Conservation (phyloP, 2,888 invertebrate genomes). For the Chymomyza procnemis region DNA sequence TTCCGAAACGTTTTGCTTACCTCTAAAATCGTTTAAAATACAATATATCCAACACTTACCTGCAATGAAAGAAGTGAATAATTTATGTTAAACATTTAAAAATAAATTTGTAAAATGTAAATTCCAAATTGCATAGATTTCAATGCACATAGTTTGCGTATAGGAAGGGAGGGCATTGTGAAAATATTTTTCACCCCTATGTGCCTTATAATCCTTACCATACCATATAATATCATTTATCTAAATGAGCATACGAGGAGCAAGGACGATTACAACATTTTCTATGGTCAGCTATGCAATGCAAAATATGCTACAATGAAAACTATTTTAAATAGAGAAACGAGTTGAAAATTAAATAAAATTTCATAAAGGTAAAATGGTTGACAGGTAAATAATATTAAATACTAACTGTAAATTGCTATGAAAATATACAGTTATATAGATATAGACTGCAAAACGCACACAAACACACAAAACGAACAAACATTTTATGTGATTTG, state of each 20-base stretch:
- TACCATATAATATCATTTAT: neutral
- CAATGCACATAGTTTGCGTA: neutral
- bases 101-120: neutral
- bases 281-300: neutral
- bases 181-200: no score
- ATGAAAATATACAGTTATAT: conserved; percentile 8
- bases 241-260: neutral
- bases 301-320: neutral
- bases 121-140: neutral
- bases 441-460: neutral
- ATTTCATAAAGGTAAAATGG: neutral
- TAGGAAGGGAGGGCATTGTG: no score
- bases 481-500: neutral
- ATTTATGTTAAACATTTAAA: neutral
- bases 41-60: neutral
- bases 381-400: conserved; percentile 21
- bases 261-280: neutral
- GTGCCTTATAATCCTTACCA: no score
- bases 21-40: neutral
- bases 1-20: neutral
- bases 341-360: neutral
- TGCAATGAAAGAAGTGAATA: neutral
- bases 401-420: conserved; percentile 30
- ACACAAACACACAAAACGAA: conserved; percentile 6
- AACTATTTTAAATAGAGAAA: neutral